phyloP scores from a whole-genome alignment of 2,888 invertebrate species.

The Drosophila longiperda region DNA sequence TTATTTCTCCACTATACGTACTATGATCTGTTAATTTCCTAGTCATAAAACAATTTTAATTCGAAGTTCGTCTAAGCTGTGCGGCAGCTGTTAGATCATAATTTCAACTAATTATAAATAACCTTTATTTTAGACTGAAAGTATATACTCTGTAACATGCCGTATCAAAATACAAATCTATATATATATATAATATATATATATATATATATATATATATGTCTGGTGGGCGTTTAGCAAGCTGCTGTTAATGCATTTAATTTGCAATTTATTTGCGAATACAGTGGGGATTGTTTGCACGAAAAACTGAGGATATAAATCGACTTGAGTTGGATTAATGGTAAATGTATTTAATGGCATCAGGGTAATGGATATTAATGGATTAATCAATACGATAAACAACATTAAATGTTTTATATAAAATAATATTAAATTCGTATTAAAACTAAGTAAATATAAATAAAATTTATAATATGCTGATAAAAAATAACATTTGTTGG shows the following conservation, averaged over 20 bases:
- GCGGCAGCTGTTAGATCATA: slow-evolving; percentile 20
- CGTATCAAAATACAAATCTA: background rate
- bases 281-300: slow-evolving; percentile 36
- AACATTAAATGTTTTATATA: background rate
- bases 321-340: slow-evolving; percentile 16
- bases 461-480: background rate
- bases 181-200: background rate
- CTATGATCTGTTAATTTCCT: slow-evolving; percentile 12
- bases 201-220: slow-evolving; percentile 7
- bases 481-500: background rate
- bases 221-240: slow-evolving; percentile 58
- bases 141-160: background rate
- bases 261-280: slow-evolving; percentile 31
- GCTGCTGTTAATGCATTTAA: slow-evolving; percentile 49
- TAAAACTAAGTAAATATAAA: background rate
- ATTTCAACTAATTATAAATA: slow-evolving; percentile 54
- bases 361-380: background rate
- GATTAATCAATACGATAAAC: background rate
- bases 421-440: background rate
- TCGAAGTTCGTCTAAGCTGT: slow-evolving; percentile 60
- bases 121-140: slow-evolving; percentile 7
- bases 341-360: slow-evolving; percentile 11
- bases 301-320: slow-evolving; percentile 12
- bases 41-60: slow-evolving; percentile 53
- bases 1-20: slow-evolving; percentile 16